Conservation (phyloP, 2,113 vertebrate species). For the Rhagologus leucostigma region DNA sequence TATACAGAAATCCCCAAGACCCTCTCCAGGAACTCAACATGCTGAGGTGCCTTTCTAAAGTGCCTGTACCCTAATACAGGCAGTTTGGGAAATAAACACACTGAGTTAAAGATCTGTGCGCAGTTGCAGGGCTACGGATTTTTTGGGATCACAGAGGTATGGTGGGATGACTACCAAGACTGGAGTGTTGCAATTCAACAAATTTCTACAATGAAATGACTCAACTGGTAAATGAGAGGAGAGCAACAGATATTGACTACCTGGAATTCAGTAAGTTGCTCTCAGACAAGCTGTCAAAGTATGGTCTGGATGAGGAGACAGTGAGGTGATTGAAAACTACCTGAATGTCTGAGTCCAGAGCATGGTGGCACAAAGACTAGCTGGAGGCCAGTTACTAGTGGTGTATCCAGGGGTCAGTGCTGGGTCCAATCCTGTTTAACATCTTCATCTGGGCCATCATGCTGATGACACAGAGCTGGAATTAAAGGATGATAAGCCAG, state of each 20-base stretch:
- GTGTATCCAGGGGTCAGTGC: neutral
- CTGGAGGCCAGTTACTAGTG: neutral
- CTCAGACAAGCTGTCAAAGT: neutral
- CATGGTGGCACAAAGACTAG: neutral
- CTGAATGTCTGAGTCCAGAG: neutral
- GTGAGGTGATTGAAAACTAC: neutral
- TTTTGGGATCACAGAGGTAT: neutral
- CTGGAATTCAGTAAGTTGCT: neutral
- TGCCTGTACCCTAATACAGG: neutral
- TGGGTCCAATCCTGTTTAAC: neutral
- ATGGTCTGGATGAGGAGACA: neutral
- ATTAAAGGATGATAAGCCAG: neutral
- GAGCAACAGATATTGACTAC: neutral
- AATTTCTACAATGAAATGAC: neutral
- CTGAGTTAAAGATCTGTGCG: neutral
- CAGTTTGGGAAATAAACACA: neutral
- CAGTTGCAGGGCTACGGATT: neutral
- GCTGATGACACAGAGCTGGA: neutral
- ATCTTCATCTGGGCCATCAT: neutral
- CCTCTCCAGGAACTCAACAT: neutral
- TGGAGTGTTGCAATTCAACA: neutral
- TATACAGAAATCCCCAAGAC: neutral
- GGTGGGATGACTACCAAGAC: neutral
- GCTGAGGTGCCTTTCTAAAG: neutral
- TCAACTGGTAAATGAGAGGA: neutral